Base-by-base conservation (phyloP, 2,888 invertebrate species). In the Sphecodes monilicornis region DNA sequence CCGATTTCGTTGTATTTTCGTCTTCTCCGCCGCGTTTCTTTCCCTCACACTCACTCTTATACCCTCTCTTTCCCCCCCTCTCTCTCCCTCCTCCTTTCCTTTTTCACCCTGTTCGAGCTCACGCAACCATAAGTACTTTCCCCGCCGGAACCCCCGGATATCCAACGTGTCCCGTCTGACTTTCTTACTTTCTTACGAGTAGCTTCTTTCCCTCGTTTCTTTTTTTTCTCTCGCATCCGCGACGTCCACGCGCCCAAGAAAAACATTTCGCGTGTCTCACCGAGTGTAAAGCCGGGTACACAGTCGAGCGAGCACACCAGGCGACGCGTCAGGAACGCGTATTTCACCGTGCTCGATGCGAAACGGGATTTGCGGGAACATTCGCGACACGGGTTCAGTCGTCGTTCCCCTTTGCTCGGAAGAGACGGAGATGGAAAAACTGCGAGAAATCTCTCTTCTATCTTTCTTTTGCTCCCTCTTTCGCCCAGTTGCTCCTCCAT, bases 1-100 rank as follows among this genome's bases (percentile, higher is more conserved):
- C 74, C 80, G 79, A 84, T 82, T 78, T 86, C 88, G 87, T 90
- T 88, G 90, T 92, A 92, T 92, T 92, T 92, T 92, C 88, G 90
- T 91, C 89, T 85, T 76, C 85, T 85, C 81, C 82, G 86, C 77
- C 85, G 68, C 83, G 76, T 82, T 78, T 86, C 84, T 78, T 72
- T 82, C 18, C 54, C 74, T 72, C 64, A 36, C 66, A 57, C 57
- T 26, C 57, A 16, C 16, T 57, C 26, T 13, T 29, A 16, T n/a
- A 29, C 57, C 26, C 26, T 26, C 64, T 2, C 8, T 11, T 26
- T 32, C n/a, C 22, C 54, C 22, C 50, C 5, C 50, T 22, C 29
- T 4, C n/a, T 16, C 26, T 60, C 13, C 60, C 10, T 10, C 11
- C 11, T 46, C 16, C 13, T 3, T 1, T 18, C 18, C 18, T 16